Percentiles rank a stretch among this genome's conserved stretches.
These are phyloP conservation scores for Athene cunicularia DNA, from an alignment of 2,113 vertebrate genomes.

Conservation along the genomic window DNA sequence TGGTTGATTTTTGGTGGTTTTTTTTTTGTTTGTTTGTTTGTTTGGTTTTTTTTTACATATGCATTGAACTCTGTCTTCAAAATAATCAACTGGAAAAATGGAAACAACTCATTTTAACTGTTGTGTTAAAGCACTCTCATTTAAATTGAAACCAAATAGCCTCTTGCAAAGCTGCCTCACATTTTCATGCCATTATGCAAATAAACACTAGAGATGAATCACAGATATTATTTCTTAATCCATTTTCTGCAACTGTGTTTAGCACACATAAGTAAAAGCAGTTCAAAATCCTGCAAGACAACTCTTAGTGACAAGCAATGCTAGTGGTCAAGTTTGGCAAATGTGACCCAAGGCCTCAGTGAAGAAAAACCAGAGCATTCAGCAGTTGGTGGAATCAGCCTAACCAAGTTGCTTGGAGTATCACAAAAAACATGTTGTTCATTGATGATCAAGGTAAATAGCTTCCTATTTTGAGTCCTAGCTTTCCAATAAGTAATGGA, in stretches of 20 bases:
- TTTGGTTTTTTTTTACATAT: background rate
- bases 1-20: rapidly evolving
- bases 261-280: background rate
- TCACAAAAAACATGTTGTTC: background rate
- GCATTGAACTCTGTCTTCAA: background rate
- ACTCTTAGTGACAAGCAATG: background rate
- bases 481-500: background rate
- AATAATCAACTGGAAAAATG: slow-evolving; percentile 49
- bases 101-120: slow-evolving; percentile 26
- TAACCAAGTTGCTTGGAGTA: background rate
- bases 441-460: background rate
- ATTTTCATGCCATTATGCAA: slow-evolving; percentile 59
- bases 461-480: background rate
- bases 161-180: background rate
- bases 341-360: rapidly evolving
- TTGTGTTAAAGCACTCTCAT: slow-evolving; percentile 25
- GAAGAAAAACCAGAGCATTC: background rate
- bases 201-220: slow-evolving; percentile 34
- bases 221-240: slow-evolving; percentile 50
- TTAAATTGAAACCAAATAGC: slow-evolving; percentile 36
- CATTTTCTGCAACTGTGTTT: slow-evolving; percentile 6
- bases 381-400: background rate
- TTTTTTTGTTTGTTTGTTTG: too few species aligned
- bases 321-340: background rate
- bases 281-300: background rate